Evolutionary conservation across 2,797 vertebrate genomes (phyloP).

Genomic region (Myiothlypis coronata): DNA sequence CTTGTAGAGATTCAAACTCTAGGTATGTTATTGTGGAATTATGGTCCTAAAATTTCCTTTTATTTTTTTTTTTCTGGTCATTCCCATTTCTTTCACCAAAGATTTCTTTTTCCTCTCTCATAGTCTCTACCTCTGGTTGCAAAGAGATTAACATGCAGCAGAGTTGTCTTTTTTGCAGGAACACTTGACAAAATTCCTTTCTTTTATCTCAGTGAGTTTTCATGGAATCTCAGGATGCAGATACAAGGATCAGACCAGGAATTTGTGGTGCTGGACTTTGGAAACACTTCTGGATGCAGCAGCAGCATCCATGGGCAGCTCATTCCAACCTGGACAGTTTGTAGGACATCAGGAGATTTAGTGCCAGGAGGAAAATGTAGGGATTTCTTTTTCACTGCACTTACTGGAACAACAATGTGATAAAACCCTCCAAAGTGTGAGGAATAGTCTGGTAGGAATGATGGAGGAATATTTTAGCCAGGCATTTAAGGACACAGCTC

Average conservation of each 20-base stretch:
- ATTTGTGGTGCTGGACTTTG: background rate
- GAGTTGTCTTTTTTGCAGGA: background rate
- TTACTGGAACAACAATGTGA: fast-evolving
- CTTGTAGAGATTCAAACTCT: background rate
- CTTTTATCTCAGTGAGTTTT: background rate
- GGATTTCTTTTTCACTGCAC: background rate
- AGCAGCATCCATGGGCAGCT: background rate
- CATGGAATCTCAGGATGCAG: background rate
- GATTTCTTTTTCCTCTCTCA: background rate
- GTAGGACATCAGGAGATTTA: background rate
- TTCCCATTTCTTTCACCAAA: slow-evolving; percentile 3
- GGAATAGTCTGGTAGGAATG: background rate
- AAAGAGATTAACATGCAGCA: background rate
- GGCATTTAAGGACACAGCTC: background rate
- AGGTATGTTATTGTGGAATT: background rate
- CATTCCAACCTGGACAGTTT: background rate
- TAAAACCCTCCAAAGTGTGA: background rate
- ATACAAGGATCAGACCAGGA: fast-evolving
- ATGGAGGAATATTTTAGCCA: background rate
- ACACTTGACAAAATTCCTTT: background rate
- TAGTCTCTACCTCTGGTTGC: slow-evolving; percentile 10
- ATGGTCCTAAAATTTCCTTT: background rate
- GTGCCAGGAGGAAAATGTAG: background rate
- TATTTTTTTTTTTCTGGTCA: background rate
- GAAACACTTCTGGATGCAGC: background rate